A percentile compares a stretch with the other conserved stretches of the same genome.
Evolutionary conservation across 2,888 invertebrate species (phyloP).

Genomic region (Protodeltote pygarga): DNA sequence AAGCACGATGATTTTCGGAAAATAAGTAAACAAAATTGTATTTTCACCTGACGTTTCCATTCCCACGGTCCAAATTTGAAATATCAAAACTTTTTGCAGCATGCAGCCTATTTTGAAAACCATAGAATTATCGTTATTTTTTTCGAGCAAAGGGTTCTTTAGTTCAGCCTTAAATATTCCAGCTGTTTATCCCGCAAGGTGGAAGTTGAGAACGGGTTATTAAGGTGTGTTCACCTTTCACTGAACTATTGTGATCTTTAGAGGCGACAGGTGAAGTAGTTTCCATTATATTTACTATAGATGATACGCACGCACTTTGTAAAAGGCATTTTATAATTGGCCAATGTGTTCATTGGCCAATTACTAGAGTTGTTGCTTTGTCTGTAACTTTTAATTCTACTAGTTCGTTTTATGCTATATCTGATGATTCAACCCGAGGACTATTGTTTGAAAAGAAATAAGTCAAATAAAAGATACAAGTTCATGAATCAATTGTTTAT

Average conservation of each 20-base stretch:
- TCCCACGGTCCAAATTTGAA: conserved; percentile 51
- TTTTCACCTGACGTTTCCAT: conserved; percentile 42
- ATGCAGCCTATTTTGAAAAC: conserved; percentile 3
- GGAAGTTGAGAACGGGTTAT: conserved; percentile 27
- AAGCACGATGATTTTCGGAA: not conserved
- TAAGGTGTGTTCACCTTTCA: conserved; percentile 38
- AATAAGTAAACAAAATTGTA: conserved; percentile 14
- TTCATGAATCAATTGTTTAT: too few relatives aligned
- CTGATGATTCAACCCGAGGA: too few relatives aligned
- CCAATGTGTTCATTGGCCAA: too few relatives aligned
- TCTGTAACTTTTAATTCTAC: too few relatives aligned
- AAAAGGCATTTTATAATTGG: not conserved
- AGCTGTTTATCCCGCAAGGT: conserved; percentile 30
- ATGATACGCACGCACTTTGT: not conserved
- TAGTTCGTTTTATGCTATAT: too few relatives aligned
- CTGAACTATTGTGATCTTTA: conserved; percentile 28
- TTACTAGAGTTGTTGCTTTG: too few relatives aligned
- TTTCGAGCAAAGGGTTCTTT: conserved; percentile 11
- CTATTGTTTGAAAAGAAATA: too few relatives aligned
- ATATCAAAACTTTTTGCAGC: conserved; percentile 22
- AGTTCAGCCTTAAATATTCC: conserved; percentile 9
- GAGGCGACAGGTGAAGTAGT: conserved; percentile 25
- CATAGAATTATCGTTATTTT: conserved; percentile 4
- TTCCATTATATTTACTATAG: conserved; percentile 1
- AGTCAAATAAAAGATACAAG: too few relatives aligned